Percentiles rank a stretch among this genome's conserved stretches.
Evolutionary conservation across 2,113 vertebrate species (phyloP).

Genomic region (Falco punctatus): DNA sequence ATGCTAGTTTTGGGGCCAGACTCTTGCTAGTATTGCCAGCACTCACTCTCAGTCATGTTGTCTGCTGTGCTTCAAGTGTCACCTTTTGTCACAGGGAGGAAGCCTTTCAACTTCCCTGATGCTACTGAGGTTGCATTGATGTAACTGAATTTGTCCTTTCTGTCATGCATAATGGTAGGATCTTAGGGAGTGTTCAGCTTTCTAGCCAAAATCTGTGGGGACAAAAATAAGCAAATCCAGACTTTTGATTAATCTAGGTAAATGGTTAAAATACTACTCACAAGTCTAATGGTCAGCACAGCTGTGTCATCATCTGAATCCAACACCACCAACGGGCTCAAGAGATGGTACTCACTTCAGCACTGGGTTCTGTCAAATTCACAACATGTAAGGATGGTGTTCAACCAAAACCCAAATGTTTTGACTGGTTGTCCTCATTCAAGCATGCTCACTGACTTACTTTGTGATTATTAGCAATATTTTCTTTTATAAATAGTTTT

Average conservation of each 20-base stretch:
- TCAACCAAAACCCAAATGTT: neutral
- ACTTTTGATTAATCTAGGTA: neutral
- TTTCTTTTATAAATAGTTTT: neutral
- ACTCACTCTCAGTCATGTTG: neutral
- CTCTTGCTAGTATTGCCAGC: neutral
- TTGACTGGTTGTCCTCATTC: neutral
- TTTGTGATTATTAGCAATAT: neutral
- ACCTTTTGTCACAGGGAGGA: neutral
- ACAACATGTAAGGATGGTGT: neutral
- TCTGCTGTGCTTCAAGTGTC: neutral
- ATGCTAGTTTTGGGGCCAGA: neutral
- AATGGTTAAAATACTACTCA: neutral
- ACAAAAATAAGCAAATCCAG: neutral
- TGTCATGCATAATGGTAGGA: neutral
- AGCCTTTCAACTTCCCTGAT: neutral
- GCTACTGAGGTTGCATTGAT: neutral
- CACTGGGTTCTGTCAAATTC: neutral
- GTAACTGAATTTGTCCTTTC: neutral
- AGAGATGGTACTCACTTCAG: neutral
- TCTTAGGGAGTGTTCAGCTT: neutral
- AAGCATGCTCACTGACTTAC: neutral
- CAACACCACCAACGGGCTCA: fast-evolving
- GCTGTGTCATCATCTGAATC: neutral
- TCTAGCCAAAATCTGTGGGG: neutral
- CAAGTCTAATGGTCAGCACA: neutral